Conservation (phyloP, 1,140 invertebrate species). For the Pseudomyrmex pallidus region DNA sequence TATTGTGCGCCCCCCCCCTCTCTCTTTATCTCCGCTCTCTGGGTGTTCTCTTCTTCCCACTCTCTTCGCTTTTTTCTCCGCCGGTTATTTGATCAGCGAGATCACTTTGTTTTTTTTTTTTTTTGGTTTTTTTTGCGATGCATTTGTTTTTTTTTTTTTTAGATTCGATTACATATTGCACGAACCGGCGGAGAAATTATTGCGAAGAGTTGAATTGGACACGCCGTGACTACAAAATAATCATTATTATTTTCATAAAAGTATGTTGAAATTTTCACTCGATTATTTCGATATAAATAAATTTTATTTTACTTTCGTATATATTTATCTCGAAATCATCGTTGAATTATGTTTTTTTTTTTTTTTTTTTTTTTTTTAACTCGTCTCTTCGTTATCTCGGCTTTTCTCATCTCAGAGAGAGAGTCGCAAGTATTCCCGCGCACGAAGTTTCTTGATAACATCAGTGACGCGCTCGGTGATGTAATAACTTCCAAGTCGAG, state of each 20-base stretch:
- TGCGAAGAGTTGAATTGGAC: constrained; percentile 14
- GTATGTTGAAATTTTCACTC: too few species aligned
- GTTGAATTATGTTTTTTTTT: constrained; percentile 19
- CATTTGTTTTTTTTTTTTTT: constrained; percentile 29
- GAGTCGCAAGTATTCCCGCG: constrained; percentile 4
- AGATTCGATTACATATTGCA: constrained; percentile 27
- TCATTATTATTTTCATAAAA: too few species aligned
- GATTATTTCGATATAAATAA: not conserved
- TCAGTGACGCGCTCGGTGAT: not conserved
- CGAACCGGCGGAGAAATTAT: not conserved
- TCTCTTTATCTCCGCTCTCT: constrained; percentile 64
- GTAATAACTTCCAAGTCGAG: constrained; percentile 42
- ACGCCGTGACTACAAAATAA: not conserved
- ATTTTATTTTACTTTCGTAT: not conserved
- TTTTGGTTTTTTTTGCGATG: not conserved
- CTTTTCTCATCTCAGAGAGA: constrained; percentile 5
- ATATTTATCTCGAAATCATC: constrained; percentile 7
- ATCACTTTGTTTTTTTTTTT: not conserved
- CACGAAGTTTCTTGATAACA: constrained; percentile 63
- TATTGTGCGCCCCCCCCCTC: constrained; percentile 54
- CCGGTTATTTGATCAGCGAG: constrained; percentile 45
- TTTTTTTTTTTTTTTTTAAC: constrained; percentile 33
- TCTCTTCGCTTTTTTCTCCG: constrained; percentile 11
- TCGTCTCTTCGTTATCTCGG: constrained; percentile 18
- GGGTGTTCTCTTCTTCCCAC: not conserved